These are phyloP conservation scores for Cerceris rybyensis DNA, from an alignment of 2,888 invertebrate species.

Conservation along the genomic window DNA sequence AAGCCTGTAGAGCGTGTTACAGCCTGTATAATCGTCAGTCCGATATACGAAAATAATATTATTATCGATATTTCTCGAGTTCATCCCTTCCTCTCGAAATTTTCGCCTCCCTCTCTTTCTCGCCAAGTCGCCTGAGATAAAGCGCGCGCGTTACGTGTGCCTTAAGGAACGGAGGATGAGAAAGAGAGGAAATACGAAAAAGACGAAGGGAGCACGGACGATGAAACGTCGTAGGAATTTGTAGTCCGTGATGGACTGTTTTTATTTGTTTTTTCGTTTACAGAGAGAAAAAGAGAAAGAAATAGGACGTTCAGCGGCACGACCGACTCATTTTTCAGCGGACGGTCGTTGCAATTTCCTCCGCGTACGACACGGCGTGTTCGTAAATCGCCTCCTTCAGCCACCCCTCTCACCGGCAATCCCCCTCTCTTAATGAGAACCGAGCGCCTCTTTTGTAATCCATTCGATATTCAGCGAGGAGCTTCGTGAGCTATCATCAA, in stretches of 20 bases:
- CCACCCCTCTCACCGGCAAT: not conserved
- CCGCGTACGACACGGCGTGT: constrained; percentile 19
- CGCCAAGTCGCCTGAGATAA: not conserved
- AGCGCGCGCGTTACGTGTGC: not conserved
- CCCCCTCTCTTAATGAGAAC: constrained; percentile 1
- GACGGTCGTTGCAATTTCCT: not conserved
- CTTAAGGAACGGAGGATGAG: not conserved
- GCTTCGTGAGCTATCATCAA: constrained; percentile 74
- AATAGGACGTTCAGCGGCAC: not conserved
- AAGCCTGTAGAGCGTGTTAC: constrained; percentile 51
- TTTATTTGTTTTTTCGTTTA: constrained; percentile 10
- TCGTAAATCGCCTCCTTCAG: constrained; percentile 32
- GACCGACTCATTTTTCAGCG: not conserved
- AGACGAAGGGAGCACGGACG: not conserved
- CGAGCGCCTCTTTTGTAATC: constrained; percentile 70
- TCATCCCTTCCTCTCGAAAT: constrained; percentile 12
- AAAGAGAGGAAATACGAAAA: constrained; percentile 1
- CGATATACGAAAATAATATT: constrained; percentile 35
- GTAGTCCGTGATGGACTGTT: constrained; percentile 33
- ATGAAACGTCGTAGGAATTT: constrained; percentile 35
- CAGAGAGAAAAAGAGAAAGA: constrained; percentile 3
- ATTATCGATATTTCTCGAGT: constrained; percentile 51
- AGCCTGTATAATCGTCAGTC: constrained; percentile 50
- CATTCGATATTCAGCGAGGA: constrained; percentile 71
- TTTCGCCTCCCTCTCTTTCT: not conserved